A percentile compares a stretch with the other conserved stretches of the same genome.
These are phyloP conservation scores for Orthonevra nobilis DNA, from an alignment of 2,888 invertebrate genomes.

Conservation along the genomic window DNA sequence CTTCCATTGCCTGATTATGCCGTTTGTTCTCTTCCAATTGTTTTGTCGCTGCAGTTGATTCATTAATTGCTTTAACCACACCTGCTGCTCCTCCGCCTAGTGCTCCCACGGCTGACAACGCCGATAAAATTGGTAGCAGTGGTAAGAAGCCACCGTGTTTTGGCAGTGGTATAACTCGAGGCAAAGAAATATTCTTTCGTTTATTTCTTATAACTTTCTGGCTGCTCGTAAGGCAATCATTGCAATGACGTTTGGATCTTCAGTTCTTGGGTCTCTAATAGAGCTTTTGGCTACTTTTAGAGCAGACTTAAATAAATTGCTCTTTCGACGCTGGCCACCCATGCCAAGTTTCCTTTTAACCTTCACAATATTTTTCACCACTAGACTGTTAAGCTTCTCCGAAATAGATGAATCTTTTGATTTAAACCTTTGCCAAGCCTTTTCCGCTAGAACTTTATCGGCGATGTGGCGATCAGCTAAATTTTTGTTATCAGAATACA, in stretches of 20 bases:
- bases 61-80: too few relatives aligned
- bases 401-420: slow-evolving; percentile 37
- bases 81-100: too few relatives aligned
- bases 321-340: background rate
- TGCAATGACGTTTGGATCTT: slow-evolving; percentile 36
- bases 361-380: slow-evolving; percentile 60
- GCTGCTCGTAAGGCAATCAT: slow-evolving; percentile 46
- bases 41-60: too few relatives aligned
- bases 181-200: slow-evolving; percentile 50
- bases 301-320: slow-evolving; percentile 33
- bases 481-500: slow-evolving; percentile 13
- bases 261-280: slow-evolving; percentile 9
- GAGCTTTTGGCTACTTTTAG: slow-evolving; percentile 28
- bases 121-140: too few relatives aligned
- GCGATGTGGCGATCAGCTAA: background rate
- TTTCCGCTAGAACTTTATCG: slow-evolving; percentile 34
- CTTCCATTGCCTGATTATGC: too few relatives aligned
- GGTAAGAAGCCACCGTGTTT: too few relatives aligned
- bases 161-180: too few relatives aligned
- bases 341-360: slow-evolving; percentile 49
- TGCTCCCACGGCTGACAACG: too few relatives aligned
- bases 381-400: slow-evolving; percentile 42
- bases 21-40: too few relatives aligned
- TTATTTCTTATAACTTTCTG: slow-evolving; percentile 4
- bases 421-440: slow-evolving; percentile 50